Evolutionary conservation across 2,797 vertebrate species (phyloP), one percentile per base, ranked within the genome.

Genomic region (Phoebastria nigripes): DNA sequence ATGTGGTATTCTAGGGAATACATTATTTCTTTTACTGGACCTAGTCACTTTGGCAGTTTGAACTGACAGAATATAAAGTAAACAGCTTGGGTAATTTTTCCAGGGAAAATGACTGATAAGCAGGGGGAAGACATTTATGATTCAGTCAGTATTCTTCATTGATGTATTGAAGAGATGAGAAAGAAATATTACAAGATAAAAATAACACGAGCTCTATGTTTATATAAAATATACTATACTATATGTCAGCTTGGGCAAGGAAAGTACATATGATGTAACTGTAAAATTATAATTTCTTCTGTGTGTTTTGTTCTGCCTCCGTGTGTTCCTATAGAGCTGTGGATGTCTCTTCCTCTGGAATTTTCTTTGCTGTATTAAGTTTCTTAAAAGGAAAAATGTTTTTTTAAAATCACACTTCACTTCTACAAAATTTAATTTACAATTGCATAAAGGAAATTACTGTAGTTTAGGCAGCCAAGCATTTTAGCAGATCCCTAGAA

Each of bases 391-490:
- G 62, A 39, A 65, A 79, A 77, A 47, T 46, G 6, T 29, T 62
- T 89, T 88, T 86, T 91, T 46, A 20, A 19, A 78, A 93, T 89
- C 54, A 67, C 25, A 85, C 28, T 90, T 28, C 41, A 77, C 41
- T 92, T 93, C n/a, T 77, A 76, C 41, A 91, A 87, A 96, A 96
- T 97, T 90, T 96, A 84, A 95, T 82, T 95, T 95, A 35, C 65
- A 92, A 51, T 83, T 89, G 62, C 82, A 81, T 89, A 95, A 93
- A 96, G 65, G 73, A 97, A 91, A 96, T 97, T 79, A 86, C 73
- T 77, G 65, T 79, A 93, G 91, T 94, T 97, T 93, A 96, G 93
- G 88, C 94, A 97, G 77, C 77, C 79, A 96, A 91, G 92, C 92
- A 95, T 97, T 96, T 96, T 89, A 83, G 71, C 69, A 93, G 88